Evolutionary conservation across 2,797 vertebrate genomes (phyloP).

Genomic region (Fistularia tabacaria): DNA sequence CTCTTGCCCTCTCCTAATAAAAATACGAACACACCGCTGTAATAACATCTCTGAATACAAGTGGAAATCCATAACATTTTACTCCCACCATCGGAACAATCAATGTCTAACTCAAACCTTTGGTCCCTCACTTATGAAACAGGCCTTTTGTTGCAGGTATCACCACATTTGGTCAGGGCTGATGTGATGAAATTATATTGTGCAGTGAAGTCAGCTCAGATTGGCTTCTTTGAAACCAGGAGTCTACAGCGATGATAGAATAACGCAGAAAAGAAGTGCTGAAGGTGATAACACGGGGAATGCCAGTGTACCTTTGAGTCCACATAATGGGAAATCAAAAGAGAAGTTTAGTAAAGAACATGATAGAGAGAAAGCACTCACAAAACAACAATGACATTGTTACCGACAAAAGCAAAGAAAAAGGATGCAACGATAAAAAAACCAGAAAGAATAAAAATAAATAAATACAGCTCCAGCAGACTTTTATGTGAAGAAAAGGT

Average conservation of each 20-base stretch:
- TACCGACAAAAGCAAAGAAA: slow-evolving; percentile 5
- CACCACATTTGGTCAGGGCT: background rate
- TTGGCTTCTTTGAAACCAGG: slow-evolving; percentile 16
- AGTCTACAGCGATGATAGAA: no score
- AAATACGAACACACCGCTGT: slow-evolving; percentile 45
- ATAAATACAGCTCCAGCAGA: no score
- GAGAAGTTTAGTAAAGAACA: background rate
- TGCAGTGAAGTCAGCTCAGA: slow-evolving; percentile 4
- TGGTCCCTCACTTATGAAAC: slow-evolving; percentile 25
- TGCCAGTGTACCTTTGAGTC: background rate
- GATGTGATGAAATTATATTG: background rate
- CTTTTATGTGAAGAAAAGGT: no score
- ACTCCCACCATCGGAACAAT: slow-evolving; percentile 40
- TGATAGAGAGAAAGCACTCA: slow-evolving; percentile 12
- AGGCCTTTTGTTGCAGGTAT: slow-evolving; percentile 21
- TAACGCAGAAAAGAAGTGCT: slow-evolving; percentile 24
- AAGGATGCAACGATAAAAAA: slow-evolving; percentile 2
- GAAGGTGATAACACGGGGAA: slow-evolving; percentile 21
- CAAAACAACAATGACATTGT: slow-evolving; percentile 10
- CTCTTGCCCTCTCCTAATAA: slow-evolving; percentile 46
- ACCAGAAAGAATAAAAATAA: no score
- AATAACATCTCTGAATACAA: slow-evolving; percentile 57
- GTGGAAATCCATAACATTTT: slow-evolving; percentile 66
- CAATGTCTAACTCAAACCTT: slow-evolving; percentile 43
- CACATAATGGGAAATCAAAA: slow-evolving; percentile 12